These are phyloP conservation scores for Bradypodion pumilum DNA, from an alignment of 2,797 vertebrate species.

Conservation along the genomic window DNA sequence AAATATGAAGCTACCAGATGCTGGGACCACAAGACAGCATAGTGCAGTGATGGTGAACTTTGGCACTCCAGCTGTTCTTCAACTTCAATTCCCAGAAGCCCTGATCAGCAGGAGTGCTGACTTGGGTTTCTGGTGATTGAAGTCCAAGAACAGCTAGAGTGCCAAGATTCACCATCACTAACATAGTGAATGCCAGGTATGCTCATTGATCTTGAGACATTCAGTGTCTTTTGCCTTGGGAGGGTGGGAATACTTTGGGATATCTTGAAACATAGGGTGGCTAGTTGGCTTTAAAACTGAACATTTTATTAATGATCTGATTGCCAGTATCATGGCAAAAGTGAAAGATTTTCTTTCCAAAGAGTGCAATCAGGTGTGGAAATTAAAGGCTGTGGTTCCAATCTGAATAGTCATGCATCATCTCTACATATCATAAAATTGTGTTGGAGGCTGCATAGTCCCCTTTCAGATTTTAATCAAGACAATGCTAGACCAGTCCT, in stretches of 20 bases:
- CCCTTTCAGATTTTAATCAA: no score
- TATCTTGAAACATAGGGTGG: background rate
- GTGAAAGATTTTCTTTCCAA: background rate
- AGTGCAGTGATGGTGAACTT: no score
- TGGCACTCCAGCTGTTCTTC: no score
- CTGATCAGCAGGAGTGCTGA: no score
- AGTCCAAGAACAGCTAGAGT: no score
- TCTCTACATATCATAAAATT: background rate
- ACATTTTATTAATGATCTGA: background rate
- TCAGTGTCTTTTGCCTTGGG: no score
- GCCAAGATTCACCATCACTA: no score
- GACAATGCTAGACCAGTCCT: background rate
- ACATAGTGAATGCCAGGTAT: no score
- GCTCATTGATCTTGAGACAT: no score
- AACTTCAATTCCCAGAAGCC: no score
- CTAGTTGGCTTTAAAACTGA: background rate
- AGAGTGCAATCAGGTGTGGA: background rate
- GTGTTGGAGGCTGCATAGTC: background rate
- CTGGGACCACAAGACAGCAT: background rate
- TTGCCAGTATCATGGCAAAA: background rate
- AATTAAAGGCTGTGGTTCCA: background rate
- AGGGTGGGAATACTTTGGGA: no score
- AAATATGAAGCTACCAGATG: background rate
- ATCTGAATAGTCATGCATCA: background rate
- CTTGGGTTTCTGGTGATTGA: no score